phyloP scores from a whole-genome alignment of 2,888 invertebrate genomes.

The Liopterus haemorrhoidalis region DNA sequence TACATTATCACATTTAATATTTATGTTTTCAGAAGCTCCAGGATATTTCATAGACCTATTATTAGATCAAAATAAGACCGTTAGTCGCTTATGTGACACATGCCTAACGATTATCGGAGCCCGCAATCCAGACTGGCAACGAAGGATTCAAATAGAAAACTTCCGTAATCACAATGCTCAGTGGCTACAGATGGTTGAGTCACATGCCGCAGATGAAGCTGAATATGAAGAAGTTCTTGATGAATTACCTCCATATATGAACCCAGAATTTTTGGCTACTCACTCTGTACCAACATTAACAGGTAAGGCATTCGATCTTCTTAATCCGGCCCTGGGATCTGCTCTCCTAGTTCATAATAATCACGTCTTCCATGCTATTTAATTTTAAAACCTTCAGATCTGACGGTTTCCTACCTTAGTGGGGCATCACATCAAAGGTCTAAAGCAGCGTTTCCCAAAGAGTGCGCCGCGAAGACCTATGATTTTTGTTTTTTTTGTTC shows the following conservation, averaged over 20 bases:
- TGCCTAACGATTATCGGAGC: slow-evolving; percentile 93
- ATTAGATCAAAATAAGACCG: slow-evolving; percentile 93
- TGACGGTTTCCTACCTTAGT: too few species aligned
- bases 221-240: slow-evolving; percentile 57
- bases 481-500: too few species aligned
- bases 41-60: slow-evolving; percentile 94
- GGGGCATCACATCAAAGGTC: too few species aligned
- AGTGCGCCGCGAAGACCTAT: too few species aligned
- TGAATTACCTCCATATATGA: slow-evolving; percentile 68
- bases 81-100: slow-evolving; percentile 89
- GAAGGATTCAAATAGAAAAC: slow-evolving; percentile 85
- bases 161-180: slow-evolving; percentile 98
- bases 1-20: slow-evolving; percentile 1
- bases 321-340: too few species aligned
- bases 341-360: too few species aligned
- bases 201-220: slow-evolving; percentile 50
- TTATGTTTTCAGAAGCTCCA: slow-evolving; percentile 67
- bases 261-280: slow-evolving; percentile 56
- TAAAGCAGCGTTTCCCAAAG: too few species aligned
- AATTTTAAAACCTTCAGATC: too few species aligned
- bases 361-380: too few species aligned
- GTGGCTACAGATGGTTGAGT: slow-evolving; percentile 95
- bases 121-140: slow-evolving; percentile 88
- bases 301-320: too few species aligned
- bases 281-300: slow-evolving; percentile 43